phyloP scores from a whole-genome alignment of 2,797 vertebrate species.

The Hydrocynus forskahlii region DNA sequence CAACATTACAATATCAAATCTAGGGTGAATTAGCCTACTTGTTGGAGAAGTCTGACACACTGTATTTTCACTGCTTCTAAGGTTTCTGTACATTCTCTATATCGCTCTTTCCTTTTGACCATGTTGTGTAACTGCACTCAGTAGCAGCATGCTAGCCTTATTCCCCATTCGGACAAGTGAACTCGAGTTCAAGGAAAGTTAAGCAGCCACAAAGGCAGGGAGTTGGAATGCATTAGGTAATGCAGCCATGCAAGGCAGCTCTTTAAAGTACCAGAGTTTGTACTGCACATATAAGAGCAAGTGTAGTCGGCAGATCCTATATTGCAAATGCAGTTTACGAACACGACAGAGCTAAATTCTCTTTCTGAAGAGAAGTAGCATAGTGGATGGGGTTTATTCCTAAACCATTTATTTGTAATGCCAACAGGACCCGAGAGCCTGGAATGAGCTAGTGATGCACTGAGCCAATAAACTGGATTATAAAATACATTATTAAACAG shows the following conservation, averaged over 20 bases:
- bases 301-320: neutral
- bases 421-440: conserved; percentile 1
- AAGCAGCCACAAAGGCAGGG: conserved; percentile 10
- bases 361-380: neutral
- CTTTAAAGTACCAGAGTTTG: conserved; percentile 23
- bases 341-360: conserved; percentile 5
- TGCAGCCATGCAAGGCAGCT: neutral
- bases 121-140: conserved; percentile 9
- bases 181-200: conserved; percentile 20
- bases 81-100: neutral
- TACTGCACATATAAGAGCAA: conserved; percentile 14
- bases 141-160: neutral
- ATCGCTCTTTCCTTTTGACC: neutral
- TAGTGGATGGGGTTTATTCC: neutral
- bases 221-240: conserved; percentile 1
- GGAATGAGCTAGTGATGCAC: neutral
- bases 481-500: neutral
- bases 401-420: conserved; percentile 36
- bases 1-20: neutral
- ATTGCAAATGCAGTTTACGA: conserved; percentile 34
- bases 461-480: neutral
- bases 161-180: conserved; percentile 11
- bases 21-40: neutral
- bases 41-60: neutral
- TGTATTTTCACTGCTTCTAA: neutral